Evolutionary conservation across 2,113 vertebrate genomes (phyloP).

Genomic region (Azemiops feae): DNA sequence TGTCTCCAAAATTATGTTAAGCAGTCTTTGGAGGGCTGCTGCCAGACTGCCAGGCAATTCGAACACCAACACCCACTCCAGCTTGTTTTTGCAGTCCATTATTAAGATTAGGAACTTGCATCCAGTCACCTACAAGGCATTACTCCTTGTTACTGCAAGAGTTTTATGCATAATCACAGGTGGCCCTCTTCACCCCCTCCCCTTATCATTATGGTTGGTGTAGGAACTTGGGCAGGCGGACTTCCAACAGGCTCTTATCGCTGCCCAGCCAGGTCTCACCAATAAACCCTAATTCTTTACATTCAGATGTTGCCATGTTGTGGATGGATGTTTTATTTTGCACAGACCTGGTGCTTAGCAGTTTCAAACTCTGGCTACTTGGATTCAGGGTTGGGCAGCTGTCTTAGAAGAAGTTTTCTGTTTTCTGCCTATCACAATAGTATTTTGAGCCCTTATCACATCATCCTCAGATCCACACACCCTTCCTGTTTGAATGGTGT

Average conservation of each 20-base stretch:
- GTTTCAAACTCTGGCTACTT: neutral
- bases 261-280: neutral
- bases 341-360: neutral
- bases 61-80: neutral
- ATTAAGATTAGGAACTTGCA: neutral
- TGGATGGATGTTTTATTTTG: neutral
- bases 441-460: neutral
- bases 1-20: neutral
- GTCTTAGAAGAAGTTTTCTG: neutral
- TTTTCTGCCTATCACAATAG: neutral
- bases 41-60: neutral
- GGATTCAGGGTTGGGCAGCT: neutral
- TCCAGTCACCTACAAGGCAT: neutral
- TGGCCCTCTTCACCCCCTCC: neutral
- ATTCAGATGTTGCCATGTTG: neutral
- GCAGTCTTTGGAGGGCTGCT: neutral
- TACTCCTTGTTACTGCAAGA: neutral
- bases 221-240: neutral
- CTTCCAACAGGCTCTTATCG: neutral
- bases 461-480: neutral
- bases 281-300: neutral
- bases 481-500: neutral
- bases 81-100: neutral
- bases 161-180: neutral
- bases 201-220: neutral